These are phyloP conservation scores for Lepetodrilus schrolli DNA, from an alignment of 2,888 invertebrate genomes.

Conservation along the genomic window DNA sequence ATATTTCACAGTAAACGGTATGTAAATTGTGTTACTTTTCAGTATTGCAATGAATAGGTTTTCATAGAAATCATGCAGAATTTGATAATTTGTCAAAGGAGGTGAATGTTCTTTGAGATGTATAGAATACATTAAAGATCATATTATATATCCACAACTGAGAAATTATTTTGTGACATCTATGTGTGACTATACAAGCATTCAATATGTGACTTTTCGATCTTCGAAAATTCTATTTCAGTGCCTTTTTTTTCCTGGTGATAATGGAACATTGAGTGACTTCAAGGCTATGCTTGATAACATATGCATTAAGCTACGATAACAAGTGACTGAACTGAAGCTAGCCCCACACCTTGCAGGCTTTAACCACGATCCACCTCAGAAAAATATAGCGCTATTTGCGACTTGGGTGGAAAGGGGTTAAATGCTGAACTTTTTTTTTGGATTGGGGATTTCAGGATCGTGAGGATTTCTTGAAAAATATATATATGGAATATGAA, in stretches of 20 bases:
- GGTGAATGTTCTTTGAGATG: no score
- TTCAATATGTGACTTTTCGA: neutral
- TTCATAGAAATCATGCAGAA: no score
- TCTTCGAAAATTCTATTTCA: neutral
- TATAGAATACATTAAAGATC: no score
- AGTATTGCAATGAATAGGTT: no score
- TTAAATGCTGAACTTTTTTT: neutral
- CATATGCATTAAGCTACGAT: constrained; percentile 2
- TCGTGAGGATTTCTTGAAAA: constrained; percentile 8
- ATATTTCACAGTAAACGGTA: no score
- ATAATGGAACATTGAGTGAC: neutral
- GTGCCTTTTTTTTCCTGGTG: neutral
- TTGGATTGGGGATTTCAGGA: constrained; percentile 16
- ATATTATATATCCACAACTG: no score
- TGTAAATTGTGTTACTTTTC: no score
- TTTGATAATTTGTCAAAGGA: no score
- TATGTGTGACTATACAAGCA: neutral
- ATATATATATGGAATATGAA: constrained; percentile 4
- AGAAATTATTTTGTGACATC: neutral
- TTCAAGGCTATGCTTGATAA: neutral
- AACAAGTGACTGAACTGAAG: neutral
- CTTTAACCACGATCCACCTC: constrained; percentile 16
- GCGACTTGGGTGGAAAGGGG: constrained; percentile 2
- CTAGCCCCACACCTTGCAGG: constrained; percentile 9
- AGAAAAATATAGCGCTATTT: neutral